Evolutionary conservation across 2,797 vertebrate genomes (phyloP), one percentile per base, ranked within the genome.

Genomic region (Myotis vivesi): DNA sequence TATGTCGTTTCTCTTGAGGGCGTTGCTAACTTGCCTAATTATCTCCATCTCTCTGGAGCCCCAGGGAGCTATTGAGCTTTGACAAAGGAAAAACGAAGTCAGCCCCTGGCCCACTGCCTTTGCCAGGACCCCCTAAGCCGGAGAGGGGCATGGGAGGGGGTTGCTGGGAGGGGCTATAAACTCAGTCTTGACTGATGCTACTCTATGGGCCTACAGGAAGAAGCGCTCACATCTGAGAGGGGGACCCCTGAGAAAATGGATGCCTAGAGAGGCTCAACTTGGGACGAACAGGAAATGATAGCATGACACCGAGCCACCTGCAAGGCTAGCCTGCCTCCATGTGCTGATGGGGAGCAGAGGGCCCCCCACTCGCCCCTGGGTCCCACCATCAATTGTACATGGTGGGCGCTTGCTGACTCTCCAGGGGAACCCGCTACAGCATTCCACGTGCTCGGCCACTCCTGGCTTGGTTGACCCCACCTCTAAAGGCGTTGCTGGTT

Each of bases 1-100:
- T 5, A 44, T 79, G 91, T 95, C 9, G 36, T 80, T 94, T 87
- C 87, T 96, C 96, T 41, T 59, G 81, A 95, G 97, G 91, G 95
- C 41, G 23, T 75, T 93, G 93, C 96, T 98, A 94, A 98, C 97
- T 92, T 94, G 91, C 92, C 96, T 97, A 83, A 55, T 94, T 77
- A 44, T 85, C 82, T 93, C 82, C 16, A 23, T 93, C 89, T 95
- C 91, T 89, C 94, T 95, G 28, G 82, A 89, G 86, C 92, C 90
- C 94, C 55, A 79, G 93, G 97, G 77, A 96, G 97, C 92, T 89
- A 96, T 69, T 98, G 97, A 97, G 91, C 84, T 76, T 90, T 89
- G 82, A 97, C 95, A 97, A 97, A 97, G 79, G 79, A 92, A 68
- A 93, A 96, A 96, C 94, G 97, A 95, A 95, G 97, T 95, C 95